A percentile compares a stretch with the other conserved stretches of the same genome.
Evolutionary conservation across 2,888 invertebrate genomes (phyloP).

Genomic region (Odontomyia ornata): DNA sequence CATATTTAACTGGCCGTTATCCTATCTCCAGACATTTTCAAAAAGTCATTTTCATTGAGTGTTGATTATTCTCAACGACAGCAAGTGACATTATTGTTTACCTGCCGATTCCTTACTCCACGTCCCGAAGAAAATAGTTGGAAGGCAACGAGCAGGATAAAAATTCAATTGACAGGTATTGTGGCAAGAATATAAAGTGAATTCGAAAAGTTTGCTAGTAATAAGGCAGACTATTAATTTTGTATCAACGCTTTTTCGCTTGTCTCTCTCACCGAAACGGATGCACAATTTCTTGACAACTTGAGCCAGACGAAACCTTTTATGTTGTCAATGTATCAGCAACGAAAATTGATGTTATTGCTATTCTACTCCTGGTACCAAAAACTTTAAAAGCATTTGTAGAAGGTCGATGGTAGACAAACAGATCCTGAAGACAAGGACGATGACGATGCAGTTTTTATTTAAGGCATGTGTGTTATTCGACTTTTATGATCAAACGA

Average conservation of each 20-base stretch:
- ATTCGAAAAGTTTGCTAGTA: conserved; percentile 14
- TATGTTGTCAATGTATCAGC: too few relatives aligned
- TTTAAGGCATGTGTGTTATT: too few relatives aligned
- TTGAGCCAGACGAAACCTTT: too few relatives aligned
- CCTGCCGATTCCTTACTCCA: not conserved
- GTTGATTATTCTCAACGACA: not conserved
- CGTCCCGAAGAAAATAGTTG: not conserved
- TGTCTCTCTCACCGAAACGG: too few relatives aligned
- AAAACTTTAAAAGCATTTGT: too few relatives aligned
- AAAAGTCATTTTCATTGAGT: not conserved
- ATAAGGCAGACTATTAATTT: conserved; percentile 45
- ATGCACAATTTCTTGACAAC: too few relatives aligned
- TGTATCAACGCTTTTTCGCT: conserved; percentile 10
- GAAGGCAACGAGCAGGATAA: not conserved
- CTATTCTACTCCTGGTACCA: too few relatives aligned
- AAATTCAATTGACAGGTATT: not conserved
- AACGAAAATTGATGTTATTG: too few relatives aligned
- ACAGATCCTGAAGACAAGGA: too few relatives aligned
- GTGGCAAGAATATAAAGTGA: not conserved
- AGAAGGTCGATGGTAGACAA: too few relatives aligned
- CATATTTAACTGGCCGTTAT: conserved; percentile 21
- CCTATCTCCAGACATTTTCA: not conserved
- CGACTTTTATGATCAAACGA: too few relatives aligned
- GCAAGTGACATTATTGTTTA: not conserved
- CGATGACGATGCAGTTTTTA: too few relatives aligned